phyloP scores from a whole-genome alignment of 1,140 invertebrate species.

The honey bee (Apis mellifera) region DNA sequence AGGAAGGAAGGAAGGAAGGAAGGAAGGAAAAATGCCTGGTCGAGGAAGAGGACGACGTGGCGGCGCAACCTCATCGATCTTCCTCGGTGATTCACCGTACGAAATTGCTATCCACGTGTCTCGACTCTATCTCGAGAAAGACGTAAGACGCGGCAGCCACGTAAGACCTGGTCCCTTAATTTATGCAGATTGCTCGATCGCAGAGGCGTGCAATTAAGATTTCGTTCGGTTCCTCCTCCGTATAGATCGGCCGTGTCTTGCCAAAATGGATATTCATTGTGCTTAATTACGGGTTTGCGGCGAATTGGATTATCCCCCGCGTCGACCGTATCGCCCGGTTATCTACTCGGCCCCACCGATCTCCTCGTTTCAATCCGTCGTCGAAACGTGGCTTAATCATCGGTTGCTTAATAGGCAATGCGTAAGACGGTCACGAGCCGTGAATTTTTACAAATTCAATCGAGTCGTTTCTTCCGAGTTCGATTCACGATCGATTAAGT shows the following conservation, averaged over 20 bases:
- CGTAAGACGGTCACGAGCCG: not conserved
- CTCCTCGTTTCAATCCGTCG: slow-evolving; percentile 35
- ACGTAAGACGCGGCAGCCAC: not conserved
- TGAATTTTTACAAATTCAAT: no score
- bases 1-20: no score
- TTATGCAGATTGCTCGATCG: slow-evolving; percentile 67
- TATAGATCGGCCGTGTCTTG: slow-evolving; percentile 54
- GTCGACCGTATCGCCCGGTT: slow-evolving; percentile 12
- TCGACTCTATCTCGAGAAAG: slow-evolving; percentile 19
- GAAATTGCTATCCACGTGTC: slow-evolving; percentile 14
- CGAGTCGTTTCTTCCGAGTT: no score
- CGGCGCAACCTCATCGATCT: not conserved
- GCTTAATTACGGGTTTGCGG: slow-evolving; percentile 63
- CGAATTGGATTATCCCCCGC: slow-evolving; percentile 57
- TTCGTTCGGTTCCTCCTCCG: slow-evolving; percentile 58
- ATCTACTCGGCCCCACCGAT: slow-evolving; percentile 38
- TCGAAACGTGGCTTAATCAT: slow-evolving; percentile 34
- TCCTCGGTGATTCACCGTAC: not conserved
- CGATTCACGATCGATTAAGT: no score
- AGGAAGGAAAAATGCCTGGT: not conserved
- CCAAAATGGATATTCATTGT: slow-evolving; percentile 69
- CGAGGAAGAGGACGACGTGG: not conserved
- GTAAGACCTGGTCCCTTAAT: slow-evolving; percentile 50
- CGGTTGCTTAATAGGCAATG: slow-evolving; percentile 5
- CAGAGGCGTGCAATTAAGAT: slow-evolving; percentile 67